Percentiles rank a stretch among this genome's conserved stretches.
Conservation (phyloP, 2,888 invertebrate species). For the Athalia circularis region DNA sequence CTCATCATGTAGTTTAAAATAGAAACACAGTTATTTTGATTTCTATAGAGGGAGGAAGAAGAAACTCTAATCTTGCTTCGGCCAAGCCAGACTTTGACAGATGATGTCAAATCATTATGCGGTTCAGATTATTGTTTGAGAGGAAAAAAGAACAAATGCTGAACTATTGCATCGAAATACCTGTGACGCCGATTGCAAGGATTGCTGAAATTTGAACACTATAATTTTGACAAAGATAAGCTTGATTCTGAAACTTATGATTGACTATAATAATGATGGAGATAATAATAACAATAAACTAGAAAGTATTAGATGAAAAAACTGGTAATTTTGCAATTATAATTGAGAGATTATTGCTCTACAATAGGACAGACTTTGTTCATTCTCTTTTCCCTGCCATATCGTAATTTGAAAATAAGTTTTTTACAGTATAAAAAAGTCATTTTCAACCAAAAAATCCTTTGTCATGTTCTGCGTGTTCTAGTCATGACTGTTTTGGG, state of each 20-base stretch:
- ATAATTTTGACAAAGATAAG: conserved; percentile 6
- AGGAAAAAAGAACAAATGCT: background rate
- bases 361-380: background rate
- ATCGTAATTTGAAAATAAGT: background rate
- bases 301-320: background rate
- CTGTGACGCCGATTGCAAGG: background rate
- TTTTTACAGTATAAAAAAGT: conserved; percentile 7
- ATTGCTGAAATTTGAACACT: background rate
- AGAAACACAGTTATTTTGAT: background rate
- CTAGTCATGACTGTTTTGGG: conserved; percentile 56
- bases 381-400: background rate
- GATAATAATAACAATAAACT: background rate
- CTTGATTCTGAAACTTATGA: background rate
- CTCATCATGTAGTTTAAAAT: conserved; percentile 26
- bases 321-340: background rate
- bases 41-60: background rate
- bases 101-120: background rate
- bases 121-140: background rate
- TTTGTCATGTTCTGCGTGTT: conserved; percentile 58
- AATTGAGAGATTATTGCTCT: background rate
- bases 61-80: background rate
- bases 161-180: background rate
- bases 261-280: background rate
- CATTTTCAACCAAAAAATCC: conserved; percentile 50
- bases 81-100: background rate